Evolutionary conservation across 2,113 vertebrate genomes (phyloP).

Genomic region (Fulica atra): DNA sequence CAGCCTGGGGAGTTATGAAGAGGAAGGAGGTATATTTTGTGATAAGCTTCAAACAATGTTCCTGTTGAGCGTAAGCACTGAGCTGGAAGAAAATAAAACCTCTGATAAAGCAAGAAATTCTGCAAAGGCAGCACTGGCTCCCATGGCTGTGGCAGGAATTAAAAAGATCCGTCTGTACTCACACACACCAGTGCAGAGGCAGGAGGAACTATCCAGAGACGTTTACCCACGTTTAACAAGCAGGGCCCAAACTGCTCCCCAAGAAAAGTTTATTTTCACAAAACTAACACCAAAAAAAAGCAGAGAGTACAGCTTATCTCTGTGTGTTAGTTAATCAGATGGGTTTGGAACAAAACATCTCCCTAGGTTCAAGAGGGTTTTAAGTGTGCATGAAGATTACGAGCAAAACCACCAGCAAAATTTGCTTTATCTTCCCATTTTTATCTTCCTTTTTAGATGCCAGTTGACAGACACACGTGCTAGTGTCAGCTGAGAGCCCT

Average conservation of each 20-base stretch:
- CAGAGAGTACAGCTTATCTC: background rate
- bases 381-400: background rate
- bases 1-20: background rate
- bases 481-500: background rate
- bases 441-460: background rate
- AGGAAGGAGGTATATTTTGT: background rate
- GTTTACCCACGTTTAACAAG: background rate
- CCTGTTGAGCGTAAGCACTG: background rate
- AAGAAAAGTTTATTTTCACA: background rate
- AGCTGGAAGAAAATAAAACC: constrained; percentile 32
- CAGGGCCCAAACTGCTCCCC: background rate
- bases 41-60: constrained; percentile 48
- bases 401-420: background rate
- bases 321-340: background rate
- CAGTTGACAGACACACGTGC: background rate
- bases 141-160: constrained; percentile 6
- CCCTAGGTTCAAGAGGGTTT: background rate
- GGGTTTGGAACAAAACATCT: background rate
- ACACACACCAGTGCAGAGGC: background rate
- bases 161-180: background rate
- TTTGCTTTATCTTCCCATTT: background rate
- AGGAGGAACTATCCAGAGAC: background rate
- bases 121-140: constrained; percentile 25
- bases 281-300: background rate
- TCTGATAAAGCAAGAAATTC: constrained; percentile 55